Evolutionary conservation across 2,797 vertebrate genomes (phyloP), one percentile per base, ranked within the genome.

Genomic region (Gymnoscopelus braueri): DNA sequence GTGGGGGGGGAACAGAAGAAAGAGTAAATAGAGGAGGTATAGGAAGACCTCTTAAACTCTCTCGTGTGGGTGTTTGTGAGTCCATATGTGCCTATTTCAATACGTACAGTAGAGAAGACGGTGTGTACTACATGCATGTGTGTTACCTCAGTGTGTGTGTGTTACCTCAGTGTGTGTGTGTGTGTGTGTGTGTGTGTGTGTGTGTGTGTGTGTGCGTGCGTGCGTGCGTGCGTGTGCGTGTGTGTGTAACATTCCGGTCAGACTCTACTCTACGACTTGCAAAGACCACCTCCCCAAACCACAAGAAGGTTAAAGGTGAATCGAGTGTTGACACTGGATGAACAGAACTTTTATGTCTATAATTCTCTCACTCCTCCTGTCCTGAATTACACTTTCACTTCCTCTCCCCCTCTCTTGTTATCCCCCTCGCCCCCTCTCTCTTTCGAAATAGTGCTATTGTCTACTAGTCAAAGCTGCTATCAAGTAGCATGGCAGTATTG

Each of bases 191-290:
- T n/a, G n/a, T n/a, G n/a, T n/a, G n/a, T n/a, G n/a, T n/a, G n/a
- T n/a, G n/a, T n/a, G 51, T 70, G 59, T 65, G 68, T 62, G 65
- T 63, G 63, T 47, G 57, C 63, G 71, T 61, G 49, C 50, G 60
- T 49, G 57, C 65, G 60, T 49, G 57, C 65, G 69, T 47, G 62
- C 58, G 11, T 49, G n/a, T 15, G 60, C 8, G 44, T 35, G 66
- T 63, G 58, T 78, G 75, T 71, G 61, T 74, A 51, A 83, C 70
- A 89, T 88, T 90, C 86, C 75, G 74, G 84, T 84, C 75, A 75
- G 73, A 80, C 26, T 70, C 56, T 59, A 80, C 26, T 70, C 56
- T 59, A 50, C 59, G 75, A 78, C 80, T 78, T 71, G 76, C 59
- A 23, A n/a, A 51, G 73, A 86, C 80, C 39, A 44, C 39, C 39